phyloP scores from a whole-genome alignment of 2,113 vertebrate species.

The Melanocharis versteri region DNA sequence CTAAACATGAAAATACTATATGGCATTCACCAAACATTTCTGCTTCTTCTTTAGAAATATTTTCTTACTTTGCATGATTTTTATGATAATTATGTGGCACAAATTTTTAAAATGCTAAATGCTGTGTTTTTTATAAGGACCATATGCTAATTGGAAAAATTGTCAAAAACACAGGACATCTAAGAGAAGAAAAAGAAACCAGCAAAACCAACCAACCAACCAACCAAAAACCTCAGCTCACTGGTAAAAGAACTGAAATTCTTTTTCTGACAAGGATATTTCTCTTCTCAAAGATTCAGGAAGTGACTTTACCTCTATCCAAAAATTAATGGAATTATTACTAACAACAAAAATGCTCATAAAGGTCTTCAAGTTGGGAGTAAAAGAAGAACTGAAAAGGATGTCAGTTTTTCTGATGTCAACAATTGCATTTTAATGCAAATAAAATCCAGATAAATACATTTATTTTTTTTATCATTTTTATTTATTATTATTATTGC shows the following conservation, averaged over 20 bases:
- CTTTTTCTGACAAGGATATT: background rate
- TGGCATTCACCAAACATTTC: background rate
- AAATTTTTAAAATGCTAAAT: background rate
- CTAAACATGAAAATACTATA: background rate
- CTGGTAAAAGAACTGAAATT: background rate
- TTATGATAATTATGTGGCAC: background rate
- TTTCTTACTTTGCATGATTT: background rate
- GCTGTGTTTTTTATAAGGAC: background rate
- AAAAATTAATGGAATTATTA: background rate
- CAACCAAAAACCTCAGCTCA: background rate
- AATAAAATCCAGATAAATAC: background rate
- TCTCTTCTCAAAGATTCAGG: background rate
- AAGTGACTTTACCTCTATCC: background rate
- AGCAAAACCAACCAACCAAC: background rate
- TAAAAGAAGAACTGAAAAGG: background rate
- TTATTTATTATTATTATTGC: background rate
- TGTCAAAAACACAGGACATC: background rate
- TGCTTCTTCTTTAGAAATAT: background rate
- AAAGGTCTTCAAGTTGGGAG: background rate
- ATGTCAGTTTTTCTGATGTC: background rate
- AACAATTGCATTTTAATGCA: background rate
- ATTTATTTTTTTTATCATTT: background rate
- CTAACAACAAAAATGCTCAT: background rate
- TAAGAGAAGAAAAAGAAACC: background rate
- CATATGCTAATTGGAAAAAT: background rate